Evolutionary conservation across 2,113 vertebrate genomes (phyloP).

Genomic region (Channa argus): DNA sequence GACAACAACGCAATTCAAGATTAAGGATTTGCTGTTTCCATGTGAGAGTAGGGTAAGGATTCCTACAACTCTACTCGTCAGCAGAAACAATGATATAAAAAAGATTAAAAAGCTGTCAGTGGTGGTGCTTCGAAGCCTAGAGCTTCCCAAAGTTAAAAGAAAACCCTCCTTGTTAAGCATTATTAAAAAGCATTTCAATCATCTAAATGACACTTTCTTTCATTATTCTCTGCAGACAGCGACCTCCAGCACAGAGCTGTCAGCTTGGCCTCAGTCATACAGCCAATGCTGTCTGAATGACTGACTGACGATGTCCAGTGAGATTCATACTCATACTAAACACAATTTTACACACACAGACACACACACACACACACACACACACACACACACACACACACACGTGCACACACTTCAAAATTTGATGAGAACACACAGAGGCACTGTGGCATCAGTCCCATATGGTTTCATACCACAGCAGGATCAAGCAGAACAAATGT

Average conservation of each 20-base stretch:
- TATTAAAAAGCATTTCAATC: conserved; percentile 61
- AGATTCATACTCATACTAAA: conserved; percentile 13
- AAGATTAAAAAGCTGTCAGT: conserved; percentile 54
- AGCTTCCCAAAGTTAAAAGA: conserved; percentile 26
- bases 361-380: background rate
- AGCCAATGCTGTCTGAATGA: conserved; percentile 38
- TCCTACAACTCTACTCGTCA: conserved; percentile 39
- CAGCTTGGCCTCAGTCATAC: conserved; percentile 39
- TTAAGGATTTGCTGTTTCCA: conserved; percentile 14
- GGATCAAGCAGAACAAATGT: conserved; percentile 57
- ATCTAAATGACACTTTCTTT: conserved; percentile 58
- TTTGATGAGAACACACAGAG: conserved; percentile 60
- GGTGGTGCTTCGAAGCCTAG: conserved; percentile 30
- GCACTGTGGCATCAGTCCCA: conserved; percentile 57
- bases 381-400: background rate
- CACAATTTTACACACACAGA: background rate
- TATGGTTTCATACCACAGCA: conserved; percentile 45
- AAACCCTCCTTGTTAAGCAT: conserved; percentile 52
- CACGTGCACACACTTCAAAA: no score
- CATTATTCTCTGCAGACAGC: conserved; percentile 56
- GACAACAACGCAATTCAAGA: background rate
- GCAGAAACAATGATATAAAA: conserved; percentile 39
- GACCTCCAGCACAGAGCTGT: conserved; percentile 64
- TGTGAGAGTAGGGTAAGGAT: background rate
- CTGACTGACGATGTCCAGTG: conserved; percentile 60